Base-by-base conservation (phyloP, 2,888 invertebrate species). In the Drosophila birchii region DNA sequence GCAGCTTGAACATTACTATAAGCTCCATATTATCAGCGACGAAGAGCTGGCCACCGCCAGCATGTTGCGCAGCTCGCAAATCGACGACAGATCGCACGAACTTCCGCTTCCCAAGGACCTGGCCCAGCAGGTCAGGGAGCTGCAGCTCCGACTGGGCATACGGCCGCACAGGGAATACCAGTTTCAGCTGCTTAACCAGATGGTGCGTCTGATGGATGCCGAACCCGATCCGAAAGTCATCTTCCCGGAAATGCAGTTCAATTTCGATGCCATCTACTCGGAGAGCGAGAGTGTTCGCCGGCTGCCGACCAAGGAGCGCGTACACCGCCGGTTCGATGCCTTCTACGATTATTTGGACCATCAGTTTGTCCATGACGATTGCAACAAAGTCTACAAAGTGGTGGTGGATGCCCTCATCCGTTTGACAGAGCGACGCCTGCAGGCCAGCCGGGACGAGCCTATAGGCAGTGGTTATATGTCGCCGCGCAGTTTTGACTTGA, bases 271-370 rank as follows among this genome's bases (percentile, higher is more conserved):
- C 8, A 57, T 69, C 18, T 59, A 67, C 38, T 44, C 51, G 1
- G 49, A 49, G 7, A 49, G 61, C 18, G 53, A 53, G 6, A 44
- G 47, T 32, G 58, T 61, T 20, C 11, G 23, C 7, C 16, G n/a
- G 11, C n/a, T 76, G 57, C 5, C 58, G 2, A 14, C 53, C 3
- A 57, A 70, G 2, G 69, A 86, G 34, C 68, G 78, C 0, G 34
- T 69, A 39, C 23, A 26, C 14, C 57, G 47, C 0, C 56, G 64
- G 3, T 86, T 78, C 18, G 54, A 70, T 16, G 55, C 70, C 1
- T 77, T 71, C 14, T 80, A 78, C 11, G 55, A 63, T 2, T 41
- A 80, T 26, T 38, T 83, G 36, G 86, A 86, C 7, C 12, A 9
- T 0, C 23, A 80, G 47, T 77, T 59, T 8, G 8, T 14, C 2